Percentiles rank a stretch among this genome's conserved stretches.
These are phyloP conservation scores for Apotomis capreana DNA, from an alignment of 2,888 invertebrate genomes.

Conservation along the genomic window DNA sequence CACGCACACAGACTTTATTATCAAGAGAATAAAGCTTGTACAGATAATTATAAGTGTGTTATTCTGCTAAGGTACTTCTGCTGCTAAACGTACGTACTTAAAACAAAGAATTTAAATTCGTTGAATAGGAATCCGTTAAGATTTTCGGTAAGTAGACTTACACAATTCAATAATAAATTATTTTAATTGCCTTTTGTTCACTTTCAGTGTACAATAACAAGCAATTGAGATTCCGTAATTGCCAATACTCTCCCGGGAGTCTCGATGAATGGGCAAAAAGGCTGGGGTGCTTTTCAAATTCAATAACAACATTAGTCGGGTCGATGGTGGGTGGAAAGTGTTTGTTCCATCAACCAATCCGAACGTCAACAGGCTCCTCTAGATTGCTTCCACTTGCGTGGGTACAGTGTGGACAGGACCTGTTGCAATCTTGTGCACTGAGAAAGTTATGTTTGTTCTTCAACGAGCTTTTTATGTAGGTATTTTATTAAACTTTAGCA, in stretches of 20 bases:
- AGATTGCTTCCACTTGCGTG: constrained; percentile 15
- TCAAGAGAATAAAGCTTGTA: too few species aligned
- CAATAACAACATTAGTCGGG: constrained; percentile 41
- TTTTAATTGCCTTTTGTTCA: constrained; percentile 14
- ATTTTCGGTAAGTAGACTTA: neutral
- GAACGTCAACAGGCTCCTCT: constrained; percentile 30
- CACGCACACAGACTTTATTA: too few species aligned
- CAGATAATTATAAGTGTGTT: too few species aligned
- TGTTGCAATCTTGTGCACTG: neutral
- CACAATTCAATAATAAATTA: constrained; percentile 15
- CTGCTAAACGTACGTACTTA: neutral
- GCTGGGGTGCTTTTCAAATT: constrained; percentile 33
- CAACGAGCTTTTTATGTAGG: neutral
- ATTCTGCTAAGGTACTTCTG: too few species aligned
- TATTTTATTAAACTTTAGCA: too few species aligned
- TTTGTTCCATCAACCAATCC: constrained; percentile 33
- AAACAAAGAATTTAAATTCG: neutral
- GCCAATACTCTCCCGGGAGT: constrained; percentile 16
- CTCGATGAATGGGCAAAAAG: constrained; percentile 29
- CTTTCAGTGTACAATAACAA: constrained; percentile 31
- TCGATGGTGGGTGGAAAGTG: constrained; percentile 25
- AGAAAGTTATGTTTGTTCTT: neutral
- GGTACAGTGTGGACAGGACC: neutral
- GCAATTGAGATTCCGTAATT: constrained; percentile 30
- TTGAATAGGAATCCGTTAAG: neutral